Percentiles rank a stretch among this genome's conserved stretches.
These are phyloP conservation scores for Lepisosteus osseus DNA, from an alignment of 2,113 vertebrate species.

Conservation along the genomic window DNA sequence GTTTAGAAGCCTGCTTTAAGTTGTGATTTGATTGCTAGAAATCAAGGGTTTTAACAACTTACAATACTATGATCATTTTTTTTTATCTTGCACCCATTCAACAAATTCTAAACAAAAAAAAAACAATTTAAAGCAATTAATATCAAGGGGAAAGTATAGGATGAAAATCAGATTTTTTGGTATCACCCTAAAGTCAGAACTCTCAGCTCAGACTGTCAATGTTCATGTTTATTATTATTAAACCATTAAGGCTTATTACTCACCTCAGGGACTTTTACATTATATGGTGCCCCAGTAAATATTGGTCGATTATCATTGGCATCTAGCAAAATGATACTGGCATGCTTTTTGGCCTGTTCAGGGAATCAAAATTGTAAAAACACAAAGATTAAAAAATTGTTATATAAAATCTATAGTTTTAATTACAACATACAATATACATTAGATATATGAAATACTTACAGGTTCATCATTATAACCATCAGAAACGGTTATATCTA, in stretches of 20 bases:
- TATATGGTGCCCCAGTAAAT: conserved; percentile 56
- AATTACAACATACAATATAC: not conserved
- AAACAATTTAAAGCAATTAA: too few species aligned
- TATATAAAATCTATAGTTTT: not conserved
- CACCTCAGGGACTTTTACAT: conserved; percentile 61
- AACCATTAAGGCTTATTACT: conserved; percentile 10
- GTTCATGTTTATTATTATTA: too few species aligned
- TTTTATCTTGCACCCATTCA: too few species aligned
- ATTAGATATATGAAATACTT: not conserved
- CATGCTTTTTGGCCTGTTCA: fast-evolving
- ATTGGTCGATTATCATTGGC: conserved; percentile 72
- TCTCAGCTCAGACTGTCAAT: too few species aligned
- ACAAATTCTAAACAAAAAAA: too few species aligned
- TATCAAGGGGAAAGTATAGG: too few species aligned
- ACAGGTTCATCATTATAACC: not conserved
- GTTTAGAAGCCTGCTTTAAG: too few species aligned
- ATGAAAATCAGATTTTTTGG: too few species aligned
- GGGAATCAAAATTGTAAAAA: conserved; percentile 29
- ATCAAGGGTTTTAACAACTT: too few species aligned
- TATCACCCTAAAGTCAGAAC: too few species aligned
- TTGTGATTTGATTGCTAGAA: too few species aligned
- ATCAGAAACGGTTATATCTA: conserved; percentile 19
- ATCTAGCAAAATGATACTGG: conserved; percentile 50
- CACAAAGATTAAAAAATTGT: not conserved
- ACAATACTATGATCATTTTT: too few species aligned